These are phyloP conservation scores for Calosoma granatense DNA, from an alignment of 1,140 invertebrate species.

Conservation along the genomic window DNA sequence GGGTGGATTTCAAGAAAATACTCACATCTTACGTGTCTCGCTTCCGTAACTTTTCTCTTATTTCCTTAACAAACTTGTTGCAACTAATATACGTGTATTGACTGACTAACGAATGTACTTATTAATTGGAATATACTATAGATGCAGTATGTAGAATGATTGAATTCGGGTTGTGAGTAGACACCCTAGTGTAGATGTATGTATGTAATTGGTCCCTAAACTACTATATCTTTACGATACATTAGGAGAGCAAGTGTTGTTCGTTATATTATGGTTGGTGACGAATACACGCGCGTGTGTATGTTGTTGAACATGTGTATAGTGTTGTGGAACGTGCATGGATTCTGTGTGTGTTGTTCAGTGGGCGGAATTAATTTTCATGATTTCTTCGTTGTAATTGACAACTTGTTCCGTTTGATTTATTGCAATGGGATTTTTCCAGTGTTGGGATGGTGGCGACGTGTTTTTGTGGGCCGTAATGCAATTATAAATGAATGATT, in stretches of 20 bases:
- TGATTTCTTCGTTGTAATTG: conserved; percentile 8
- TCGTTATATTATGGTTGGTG: neutral
- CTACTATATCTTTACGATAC: conserved; percentile 4
- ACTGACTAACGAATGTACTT: too few relatives aligned
- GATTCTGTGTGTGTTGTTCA: neutral
- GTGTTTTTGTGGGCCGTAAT: conserved; percentile 6
- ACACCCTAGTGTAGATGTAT: neutral
- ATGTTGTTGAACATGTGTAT: neutral
- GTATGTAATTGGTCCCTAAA: neutral
- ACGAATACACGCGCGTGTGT: neutral
- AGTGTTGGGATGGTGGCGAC: neutral
- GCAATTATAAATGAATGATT: conserved; percentile 8
- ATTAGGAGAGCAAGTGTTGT: neutral
- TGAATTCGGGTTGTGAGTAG: too few relatives aligned
- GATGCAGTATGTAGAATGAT: too few relatives aligned
- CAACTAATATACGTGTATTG: too few relatives aligned
- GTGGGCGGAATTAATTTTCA: conserved; percentile 8
- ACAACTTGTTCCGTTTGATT: conserved; percentile 3
- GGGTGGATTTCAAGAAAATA: neutral
- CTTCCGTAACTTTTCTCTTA: neutral
- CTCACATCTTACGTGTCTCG: neutral
- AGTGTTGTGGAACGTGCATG: too few relatives aligned
- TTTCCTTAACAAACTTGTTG: neutral
- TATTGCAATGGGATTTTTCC: conserved; percentile 2
- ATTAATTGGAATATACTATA: too few relatives aligned